Conservation (phyloP, 1,140 invertebrate species). For the Glomeris maerens region DNA sequence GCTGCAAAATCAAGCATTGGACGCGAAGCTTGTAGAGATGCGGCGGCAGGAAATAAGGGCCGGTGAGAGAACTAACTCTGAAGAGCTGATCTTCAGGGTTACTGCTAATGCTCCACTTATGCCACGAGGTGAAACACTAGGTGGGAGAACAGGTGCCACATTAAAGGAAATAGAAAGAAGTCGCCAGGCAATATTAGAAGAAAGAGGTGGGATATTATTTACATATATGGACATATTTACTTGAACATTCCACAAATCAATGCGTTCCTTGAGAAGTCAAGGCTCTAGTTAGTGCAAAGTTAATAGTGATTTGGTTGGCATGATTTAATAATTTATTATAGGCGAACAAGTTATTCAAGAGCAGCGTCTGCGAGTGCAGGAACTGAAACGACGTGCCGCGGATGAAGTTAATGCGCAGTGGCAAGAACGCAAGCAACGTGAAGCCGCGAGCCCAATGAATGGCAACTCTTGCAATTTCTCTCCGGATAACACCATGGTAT, state of each 20-base stretch:
- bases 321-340: constrained; percentile 25
- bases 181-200: constrained; percentile 66
- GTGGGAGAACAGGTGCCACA: constrained; percentile 70
- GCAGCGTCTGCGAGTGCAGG: constrained; percentile 67
- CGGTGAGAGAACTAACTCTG: background rate
- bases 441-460: constrained; percentile 15
- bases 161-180: constrained; percentile 78
- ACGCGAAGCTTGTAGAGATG: background rate
- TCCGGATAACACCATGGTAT: background rate
- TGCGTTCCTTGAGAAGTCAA: too few species aligned
- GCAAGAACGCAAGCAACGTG: constrained; percentile 44
- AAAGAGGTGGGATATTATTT: constrained; percentile 54
- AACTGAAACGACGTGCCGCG: constrained; percentile 68
- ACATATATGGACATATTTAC: too few species aligned
- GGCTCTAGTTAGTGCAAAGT: too few species aligned
- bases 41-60: background rate
- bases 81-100: constrained; percentile 9
- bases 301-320: too few species aligned
- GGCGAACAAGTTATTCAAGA: constrained; percentile 80
- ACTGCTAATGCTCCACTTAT: constrained; percentile 29
- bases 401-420: constrained; percentile 73
- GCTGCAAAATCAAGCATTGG: constrained; percentile 2
- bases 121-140: constrained; percentile 46
- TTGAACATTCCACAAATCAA: too few species aligned
- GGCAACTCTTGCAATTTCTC: background rate